phyloP scores from a whole-genome alignment of 2,797 vertebrate genomes.

The Gallinago stenura region DNA sequence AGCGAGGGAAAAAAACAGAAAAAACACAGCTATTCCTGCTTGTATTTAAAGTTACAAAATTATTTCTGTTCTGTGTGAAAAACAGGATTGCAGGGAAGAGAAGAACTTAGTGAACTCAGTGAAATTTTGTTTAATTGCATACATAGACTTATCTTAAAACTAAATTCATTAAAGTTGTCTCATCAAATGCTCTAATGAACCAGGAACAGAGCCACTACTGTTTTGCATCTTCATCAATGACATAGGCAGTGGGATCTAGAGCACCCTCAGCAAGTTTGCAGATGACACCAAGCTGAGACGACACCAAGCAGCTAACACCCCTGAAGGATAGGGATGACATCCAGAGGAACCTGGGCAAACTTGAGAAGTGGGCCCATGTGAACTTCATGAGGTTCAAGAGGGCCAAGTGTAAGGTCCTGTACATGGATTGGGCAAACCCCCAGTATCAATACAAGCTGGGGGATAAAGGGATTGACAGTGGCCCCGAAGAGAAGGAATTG shows the following conservation, averaged over 20 bases:
- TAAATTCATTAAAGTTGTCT: neutral
- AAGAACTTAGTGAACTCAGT: neutral
- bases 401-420: neutral
- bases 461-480: neutral
- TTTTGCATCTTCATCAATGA: neutral
- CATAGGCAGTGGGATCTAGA: accelerated
- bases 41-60: neutral
- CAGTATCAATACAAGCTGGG: neutral
- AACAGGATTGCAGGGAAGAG: neutral
- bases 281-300: neutral
- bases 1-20: neutral
- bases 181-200: neutral
- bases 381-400: neutral
- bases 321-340: accelerated
- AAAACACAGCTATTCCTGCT: neutral
- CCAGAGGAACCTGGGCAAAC: neutral
- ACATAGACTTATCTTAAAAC: neutral
- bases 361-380: accelerated
- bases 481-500: neutral
- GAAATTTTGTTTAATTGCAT: neutral
- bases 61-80: neutral
- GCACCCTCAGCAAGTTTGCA: accelerated
- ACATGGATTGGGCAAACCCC: accelerated
- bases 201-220: neutral
- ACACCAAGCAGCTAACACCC: accelerated